Conservation (phyloP, 2,113 vertebrate genomes). For the Seriola quinqueradiata region DNA sequence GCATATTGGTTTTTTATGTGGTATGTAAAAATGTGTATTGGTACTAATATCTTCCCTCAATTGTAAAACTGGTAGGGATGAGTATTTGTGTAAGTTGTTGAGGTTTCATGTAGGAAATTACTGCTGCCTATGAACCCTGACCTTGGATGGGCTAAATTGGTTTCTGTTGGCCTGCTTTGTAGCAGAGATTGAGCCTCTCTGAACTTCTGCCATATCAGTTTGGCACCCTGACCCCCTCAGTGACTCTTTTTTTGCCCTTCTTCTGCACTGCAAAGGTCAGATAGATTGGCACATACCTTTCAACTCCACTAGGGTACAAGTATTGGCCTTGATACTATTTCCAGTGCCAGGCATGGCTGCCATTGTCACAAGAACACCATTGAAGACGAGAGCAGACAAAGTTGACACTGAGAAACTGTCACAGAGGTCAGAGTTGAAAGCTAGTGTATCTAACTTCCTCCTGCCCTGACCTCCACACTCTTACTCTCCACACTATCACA, state of each 20-base stretch:
- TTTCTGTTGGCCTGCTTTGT: conserved; percentile 66
- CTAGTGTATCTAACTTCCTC: background rate
- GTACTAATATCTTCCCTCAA: background rate
- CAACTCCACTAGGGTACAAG: conserved; percentile 54
- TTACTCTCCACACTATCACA: background rate
- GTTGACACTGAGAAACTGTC: background rate
- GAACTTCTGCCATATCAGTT: conserved; percentile 75
- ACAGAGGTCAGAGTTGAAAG: background rate
- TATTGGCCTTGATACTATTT: conserved; percentile 67
- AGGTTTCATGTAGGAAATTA: conserved; percentile 35
- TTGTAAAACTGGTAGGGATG: background rate
- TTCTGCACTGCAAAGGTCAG: conserved; percentile 72
- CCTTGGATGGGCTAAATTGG: conserved; percentile 72
- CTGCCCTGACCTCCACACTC: background rate
- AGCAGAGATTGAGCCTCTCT: conserved; percentile 60
- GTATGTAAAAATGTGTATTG: background rate
- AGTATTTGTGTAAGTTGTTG: background rate
- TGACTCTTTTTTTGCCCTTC: conserved; percentile 67
- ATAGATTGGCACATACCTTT: conserved; percentile 80
- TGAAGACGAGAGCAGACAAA: conserved; percentile 11
- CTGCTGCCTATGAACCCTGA: conserved; percentile 53
- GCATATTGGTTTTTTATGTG: background rate
- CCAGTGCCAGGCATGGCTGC: conserved; percentile 41
- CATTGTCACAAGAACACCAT: conserved; percentile 56
- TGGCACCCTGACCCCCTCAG: conserved; percentile 61